phyloP scores from a whole-genome alignment of 2,888 invertebrate genomes.

The Conchocele bisecta region DNA sequence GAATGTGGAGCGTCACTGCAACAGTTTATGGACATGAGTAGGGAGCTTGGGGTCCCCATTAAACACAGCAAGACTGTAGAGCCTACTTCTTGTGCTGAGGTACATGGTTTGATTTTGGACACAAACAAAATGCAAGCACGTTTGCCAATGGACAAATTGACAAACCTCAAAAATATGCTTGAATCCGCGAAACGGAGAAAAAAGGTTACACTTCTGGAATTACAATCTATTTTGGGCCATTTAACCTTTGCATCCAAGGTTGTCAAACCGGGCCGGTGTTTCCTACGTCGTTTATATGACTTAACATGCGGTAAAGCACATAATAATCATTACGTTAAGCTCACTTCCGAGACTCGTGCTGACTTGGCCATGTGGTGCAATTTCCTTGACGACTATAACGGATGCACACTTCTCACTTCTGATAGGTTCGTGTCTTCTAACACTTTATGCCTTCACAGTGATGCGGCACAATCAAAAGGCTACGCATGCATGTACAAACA shows the following conservation, averaged over 20 bases:
- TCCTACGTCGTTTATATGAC: conserved; percentile 32
- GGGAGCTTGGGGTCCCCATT: conserved; percentile 15
- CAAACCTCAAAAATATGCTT: not conserved
- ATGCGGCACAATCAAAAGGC: conserved; percentile 30
- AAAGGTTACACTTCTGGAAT: conserved; percentile 8
- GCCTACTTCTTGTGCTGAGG: conserved; percentile 10
- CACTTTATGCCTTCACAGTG: conserved; percentile 9
- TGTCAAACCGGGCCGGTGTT: conserved; percentile 33
- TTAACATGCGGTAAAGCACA: conserved; percentile 11
- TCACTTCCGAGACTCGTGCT: conserved; percentile 14
- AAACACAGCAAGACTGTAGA: conserved; percentile 15
- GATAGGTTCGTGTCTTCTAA: conserved; percentile 25
- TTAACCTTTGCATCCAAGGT: conserved; percentile 37
- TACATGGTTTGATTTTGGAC: conserved; percentile 26
- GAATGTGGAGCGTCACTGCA: not conserved
- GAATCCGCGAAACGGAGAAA: not conserved
- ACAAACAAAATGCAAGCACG: conserved; percentile 6
- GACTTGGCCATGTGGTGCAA: conserved; percentile 23
- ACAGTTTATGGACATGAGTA: not conserved
- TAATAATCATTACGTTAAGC: conserved; percentile 17
- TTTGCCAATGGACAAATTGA: conserved; percentile 21
- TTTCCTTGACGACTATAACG: conserved; percentile 27
- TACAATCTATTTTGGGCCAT: conserved; percentile 24
- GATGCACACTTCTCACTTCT: conserved; percentile 27
- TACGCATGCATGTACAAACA: conserved; percentile 17